phyloP scores from a whole-genome alignment of 2,797 vertebrate genomes.

The Anableps anableps region DNA sequence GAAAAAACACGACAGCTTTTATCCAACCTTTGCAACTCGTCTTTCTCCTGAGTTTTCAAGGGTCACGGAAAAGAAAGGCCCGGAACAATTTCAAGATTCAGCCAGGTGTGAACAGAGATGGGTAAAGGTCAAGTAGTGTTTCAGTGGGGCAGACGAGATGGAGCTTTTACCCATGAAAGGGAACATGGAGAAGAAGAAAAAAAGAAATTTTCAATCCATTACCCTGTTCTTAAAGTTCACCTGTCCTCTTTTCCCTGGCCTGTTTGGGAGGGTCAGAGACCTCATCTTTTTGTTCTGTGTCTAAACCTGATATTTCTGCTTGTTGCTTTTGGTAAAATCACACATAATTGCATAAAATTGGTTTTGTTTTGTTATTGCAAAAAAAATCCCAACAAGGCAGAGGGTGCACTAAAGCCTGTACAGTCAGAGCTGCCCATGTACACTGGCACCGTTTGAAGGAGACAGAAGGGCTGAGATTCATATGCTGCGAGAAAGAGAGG shows the following conservation, averaged over 20 bases:
- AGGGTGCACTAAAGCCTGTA: constrained; percentile 1
- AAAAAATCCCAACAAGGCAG: not conserved
- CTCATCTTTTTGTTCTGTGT: constrained; percentile 2
- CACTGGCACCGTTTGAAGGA: constrained; percentile 24
- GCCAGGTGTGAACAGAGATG: constrained; percentile 65
- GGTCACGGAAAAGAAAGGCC: constrained; percentile 49
- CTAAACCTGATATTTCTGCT: constrained; percentile 3
- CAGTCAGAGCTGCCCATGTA: constrained; percentile 15
- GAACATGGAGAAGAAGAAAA: constrained; percentile 28
- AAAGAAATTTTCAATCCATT: constrained; percentile 46
- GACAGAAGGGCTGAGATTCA: constrained; percentile 41
- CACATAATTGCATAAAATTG: not conserved
- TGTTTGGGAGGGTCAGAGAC: not conserved
- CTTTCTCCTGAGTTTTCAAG: constrained; percentile 40
- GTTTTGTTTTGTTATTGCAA: not conserved
- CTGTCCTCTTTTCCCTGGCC: constrained; percentile 34
- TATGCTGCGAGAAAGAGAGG: constrained; percentile 39
- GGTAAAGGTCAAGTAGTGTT: constrained; percentile 63
- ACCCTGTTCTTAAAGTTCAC: constrained; percentile 36
- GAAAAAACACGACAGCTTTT: constrained; percentile 40
- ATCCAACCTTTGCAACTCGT: constrained; percentile 44
- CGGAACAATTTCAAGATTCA: constrained; percentile 61
- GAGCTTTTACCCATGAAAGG: constrained; percentile 53
- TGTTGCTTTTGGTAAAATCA: constrained; percentile 8
- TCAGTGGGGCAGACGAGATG: constrained; percentile 50